phyloP scores from a whole-genome alignment of 2,797 vertebrate species.

The Melanogrammus aeglefinus region DNA sequence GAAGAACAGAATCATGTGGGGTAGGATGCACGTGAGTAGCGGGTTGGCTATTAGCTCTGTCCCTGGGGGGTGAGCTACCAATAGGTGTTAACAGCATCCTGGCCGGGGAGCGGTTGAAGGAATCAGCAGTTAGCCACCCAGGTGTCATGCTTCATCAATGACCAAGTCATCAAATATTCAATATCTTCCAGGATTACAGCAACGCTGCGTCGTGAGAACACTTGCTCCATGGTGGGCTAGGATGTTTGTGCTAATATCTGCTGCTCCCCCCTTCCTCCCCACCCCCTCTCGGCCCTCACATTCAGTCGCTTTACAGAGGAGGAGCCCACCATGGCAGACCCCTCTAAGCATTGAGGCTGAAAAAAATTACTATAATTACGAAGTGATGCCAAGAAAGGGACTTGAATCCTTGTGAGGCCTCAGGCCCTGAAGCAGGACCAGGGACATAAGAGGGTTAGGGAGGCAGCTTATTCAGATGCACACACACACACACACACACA shows the following conservation, averaged over 20 bases:
- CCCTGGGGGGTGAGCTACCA: conserved; percentile 34
- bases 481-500: conserved; percentile 2
- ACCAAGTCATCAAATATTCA: conserved; percentile 71
- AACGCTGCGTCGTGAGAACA: conserved; percentile 54
- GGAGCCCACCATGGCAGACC: background rate
- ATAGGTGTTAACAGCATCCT: conserved; percentile 40
- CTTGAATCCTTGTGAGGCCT: background rate
- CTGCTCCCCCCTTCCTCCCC: conserved; percentile 1
- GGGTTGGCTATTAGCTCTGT: conserved; percentile 44
- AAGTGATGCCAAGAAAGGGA: background rate
- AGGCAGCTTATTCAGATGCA: background rate
- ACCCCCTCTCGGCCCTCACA: no score
- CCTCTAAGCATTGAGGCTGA: background rate
- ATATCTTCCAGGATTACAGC: conserved; percentile 66
- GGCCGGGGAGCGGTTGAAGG: conserved; percentile 32
- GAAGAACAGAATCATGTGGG: background rate
- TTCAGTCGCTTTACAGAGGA: no score
- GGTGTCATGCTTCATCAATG: conserved; percentile 69
- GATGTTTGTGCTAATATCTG: conserved; percentile 3
- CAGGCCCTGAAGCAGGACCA: background rate
- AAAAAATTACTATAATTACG: background rate
- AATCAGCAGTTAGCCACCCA: conserved; percentile 31
- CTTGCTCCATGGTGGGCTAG: conserved; percentile 31
- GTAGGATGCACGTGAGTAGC: background rate
- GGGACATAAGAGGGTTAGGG: background rate